Conservation (phyloP, 2,888 invertebrate genomes). For the Metellina segmentata region DNA sequence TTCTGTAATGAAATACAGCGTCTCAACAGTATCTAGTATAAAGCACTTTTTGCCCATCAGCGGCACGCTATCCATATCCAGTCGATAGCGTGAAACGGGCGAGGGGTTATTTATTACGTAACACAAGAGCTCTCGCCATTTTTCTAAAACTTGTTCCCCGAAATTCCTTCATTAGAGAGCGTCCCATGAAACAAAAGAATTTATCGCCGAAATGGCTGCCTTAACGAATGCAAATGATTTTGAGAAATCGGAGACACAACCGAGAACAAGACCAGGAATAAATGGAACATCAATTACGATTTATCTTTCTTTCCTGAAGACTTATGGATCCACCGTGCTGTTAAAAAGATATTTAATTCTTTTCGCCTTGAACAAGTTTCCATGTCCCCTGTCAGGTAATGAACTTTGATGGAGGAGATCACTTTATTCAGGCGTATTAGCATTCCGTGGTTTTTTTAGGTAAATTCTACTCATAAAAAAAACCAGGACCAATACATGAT, state of each 20-base stretch:
- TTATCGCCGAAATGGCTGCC: background rate
- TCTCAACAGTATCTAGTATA: background rate
- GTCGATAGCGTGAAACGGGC: background rate
- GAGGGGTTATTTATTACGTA: constrained; percentile 8
- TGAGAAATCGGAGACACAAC: background rate
- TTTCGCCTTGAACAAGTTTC: background rate
- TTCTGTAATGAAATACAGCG: background rate
- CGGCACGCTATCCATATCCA: background rate
- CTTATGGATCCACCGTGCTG: background rate
- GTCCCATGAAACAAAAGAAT: constrained; percentile 5
- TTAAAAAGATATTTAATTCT: constrained; percentile 16
- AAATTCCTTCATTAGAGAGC: background rate
- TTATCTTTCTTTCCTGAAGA: background rate
- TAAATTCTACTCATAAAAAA: background rate
- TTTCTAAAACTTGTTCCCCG: background rate
- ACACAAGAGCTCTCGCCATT: background rate
- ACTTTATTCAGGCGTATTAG: background rate
- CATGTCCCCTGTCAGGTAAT: background rate
- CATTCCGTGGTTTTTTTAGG: background rate
- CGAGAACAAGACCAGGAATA: background rate
- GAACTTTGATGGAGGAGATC: background rate
- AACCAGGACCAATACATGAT: background rate
- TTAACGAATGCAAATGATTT: constrained; percentile 31
- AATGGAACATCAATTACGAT: constrained; percentile 3
- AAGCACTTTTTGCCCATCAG: background rate